Evolutionary conservation across 1,140 invertebrate genomes (phyloP).

Genomic region (Hyles euphorbiae): DNA sequence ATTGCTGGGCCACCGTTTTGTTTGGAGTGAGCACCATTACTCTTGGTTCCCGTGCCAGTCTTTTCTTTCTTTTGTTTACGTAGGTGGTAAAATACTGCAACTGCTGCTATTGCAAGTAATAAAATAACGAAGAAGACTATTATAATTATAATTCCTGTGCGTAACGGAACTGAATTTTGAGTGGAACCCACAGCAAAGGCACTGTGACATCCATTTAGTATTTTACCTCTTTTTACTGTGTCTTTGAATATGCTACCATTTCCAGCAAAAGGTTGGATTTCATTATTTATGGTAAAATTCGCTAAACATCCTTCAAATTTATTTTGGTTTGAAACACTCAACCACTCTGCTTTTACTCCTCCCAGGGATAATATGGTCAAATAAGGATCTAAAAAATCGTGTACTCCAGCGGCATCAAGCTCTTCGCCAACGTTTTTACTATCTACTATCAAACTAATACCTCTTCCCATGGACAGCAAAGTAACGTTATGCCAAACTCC

Average conservation of each 20-base stretch:
- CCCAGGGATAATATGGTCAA: conserved; percentile 87
- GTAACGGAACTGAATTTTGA: conserved; percentile 88
- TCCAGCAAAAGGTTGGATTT: conserved; percentile 92
- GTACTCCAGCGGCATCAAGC: conserved; percentile 87
- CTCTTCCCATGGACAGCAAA: conserved; percentile 80
- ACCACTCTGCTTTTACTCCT: conserved; percentile 79
- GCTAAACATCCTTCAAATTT: conserved; percentile 92
- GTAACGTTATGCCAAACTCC: conserved; percentile 92
- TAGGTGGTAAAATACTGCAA: conserved; percentile 91
- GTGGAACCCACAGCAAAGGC: conserved; percentile 84
- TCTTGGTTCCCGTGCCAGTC: conserved; percentile 75
- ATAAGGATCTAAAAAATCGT: conserved; percentile 94
- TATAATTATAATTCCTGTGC: conserved; percentile 93
- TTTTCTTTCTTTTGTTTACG: conserved; percentile 91
- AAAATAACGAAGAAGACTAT: conserved; percentile 95
- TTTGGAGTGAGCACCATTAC: conserved; percentile 78
- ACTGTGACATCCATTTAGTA: conserved; percentile 81
- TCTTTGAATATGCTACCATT: conserved; percentile 87
- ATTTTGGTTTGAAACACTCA: conserved; percentile 68
- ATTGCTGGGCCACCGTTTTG: conserved; percentile 79
- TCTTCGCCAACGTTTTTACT: conserved; percentile 85
- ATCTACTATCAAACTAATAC: conserved; percentile 83
- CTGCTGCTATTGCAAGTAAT: conserved; percentile 90
- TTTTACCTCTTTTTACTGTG: conserved; percentile 81
- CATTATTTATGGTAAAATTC: conserved; percentile 92